Evolutionary conservation across 2,113 vertebrate genomes (phyloP).

Genomic region (Mellivora capensis): DNA sequence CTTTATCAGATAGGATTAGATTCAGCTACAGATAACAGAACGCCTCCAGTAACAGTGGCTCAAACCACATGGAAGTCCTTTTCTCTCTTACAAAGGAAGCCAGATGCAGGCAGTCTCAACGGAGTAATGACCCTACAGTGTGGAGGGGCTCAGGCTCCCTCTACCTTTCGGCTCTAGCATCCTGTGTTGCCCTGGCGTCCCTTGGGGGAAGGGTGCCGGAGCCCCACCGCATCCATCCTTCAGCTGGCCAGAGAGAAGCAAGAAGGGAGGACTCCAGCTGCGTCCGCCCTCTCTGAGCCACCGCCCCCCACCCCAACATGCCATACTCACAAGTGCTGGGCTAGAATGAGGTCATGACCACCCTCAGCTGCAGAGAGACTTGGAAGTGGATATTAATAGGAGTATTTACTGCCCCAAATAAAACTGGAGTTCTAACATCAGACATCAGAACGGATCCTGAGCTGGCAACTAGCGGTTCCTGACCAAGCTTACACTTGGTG

Average conservation of each 20-base stretch:
- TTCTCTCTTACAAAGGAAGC: neutral
- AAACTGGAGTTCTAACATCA: neutral
- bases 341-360: neutral
- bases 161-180: neutral
- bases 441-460: neutral
- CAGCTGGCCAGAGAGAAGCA: neutral
- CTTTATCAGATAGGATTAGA: conserved; percentile 13
- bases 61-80: neutral
- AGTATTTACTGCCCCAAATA: neutral
- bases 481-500: neutral
- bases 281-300: too few relatives aligned
- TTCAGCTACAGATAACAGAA: neutral
- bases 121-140: neutral
- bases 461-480: neutral
- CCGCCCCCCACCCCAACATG: neutral
- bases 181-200: neutral
- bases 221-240: neutral
- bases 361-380: neutral
- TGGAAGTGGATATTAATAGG: neutral
- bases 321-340: neutral
- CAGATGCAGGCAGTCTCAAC: neutral
- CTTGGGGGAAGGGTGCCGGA: neutral
- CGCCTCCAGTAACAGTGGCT: neutral
- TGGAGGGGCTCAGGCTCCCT: neutral
- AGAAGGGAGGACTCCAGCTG: neutral